Base-by-base conservation (phyloP, 2,797 vertebrate genomes). In the Xenopus petersii region DNA sequence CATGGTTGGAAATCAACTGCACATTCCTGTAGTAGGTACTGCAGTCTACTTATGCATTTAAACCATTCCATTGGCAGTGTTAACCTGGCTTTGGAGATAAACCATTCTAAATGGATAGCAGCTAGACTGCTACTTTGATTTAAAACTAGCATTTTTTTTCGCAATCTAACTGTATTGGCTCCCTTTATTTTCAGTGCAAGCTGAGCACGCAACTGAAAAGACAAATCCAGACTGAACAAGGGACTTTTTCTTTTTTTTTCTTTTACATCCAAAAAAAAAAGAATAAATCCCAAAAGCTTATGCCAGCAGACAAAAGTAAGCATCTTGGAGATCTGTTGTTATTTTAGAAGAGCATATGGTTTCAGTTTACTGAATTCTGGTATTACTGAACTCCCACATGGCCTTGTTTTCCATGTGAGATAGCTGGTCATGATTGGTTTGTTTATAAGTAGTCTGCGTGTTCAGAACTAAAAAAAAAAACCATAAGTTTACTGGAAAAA, bases 311-410 rank as follows among this genome's bases (percentile, higher is more conserved):
- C 12, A 42, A 73, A 58, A 9, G 7, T 63, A 61, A 77, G 58
- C 65, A 59, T 73, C 59, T 78, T 64, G 46, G n/a, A 69, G 59
- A 47, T 73, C 71, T 73, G 70, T 78, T 78, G 36, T 69, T 78
- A 59, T 78, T 73, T 69, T 63, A 48, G 17, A 49, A 73, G 16
- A 78, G 10, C 75, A 73, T 36, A 36, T 78, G 75, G 70, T 78
- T 78, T 78, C 60, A 73, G 75, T 73, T 78, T 73, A 67, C 47
- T 67, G 47, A 78, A 73, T 64, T 73, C 59, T 78, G 60, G 9
- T 64, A 64, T 73, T 78, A 64, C 51, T 21, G 9, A 69, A 49
- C 65, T 64, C 72, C 81, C 74, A 9, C 71, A 73, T 69, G 75
- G n/a, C 67, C 70, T 69, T 73, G 65, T 78, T 78, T 69, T 78